These are phyloP conservation scores for Melitaea cinxia DNA, from an alignment of 1,140 invertebrate species.

Conservation along the genomic window DNA sequence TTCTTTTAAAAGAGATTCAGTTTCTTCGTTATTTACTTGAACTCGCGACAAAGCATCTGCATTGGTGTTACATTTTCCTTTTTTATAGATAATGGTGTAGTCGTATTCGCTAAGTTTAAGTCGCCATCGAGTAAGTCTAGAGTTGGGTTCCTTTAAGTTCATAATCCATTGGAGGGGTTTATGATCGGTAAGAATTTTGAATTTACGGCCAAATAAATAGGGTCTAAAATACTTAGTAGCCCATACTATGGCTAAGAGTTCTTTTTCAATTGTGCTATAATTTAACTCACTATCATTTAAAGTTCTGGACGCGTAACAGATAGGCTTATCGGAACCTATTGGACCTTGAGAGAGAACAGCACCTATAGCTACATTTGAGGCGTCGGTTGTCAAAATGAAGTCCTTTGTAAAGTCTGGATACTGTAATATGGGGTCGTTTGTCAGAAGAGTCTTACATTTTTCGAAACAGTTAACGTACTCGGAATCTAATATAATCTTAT, in stretches of 20 bases:
- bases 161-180: conserved; percentile 14
- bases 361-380: neutral
- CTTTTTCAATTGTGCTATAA: neutral
- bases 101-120: neutral
- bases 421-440: neutral
- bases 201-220: conserved; percentile 7
- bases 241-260: neutral
- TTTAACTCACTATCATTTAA: neutral
- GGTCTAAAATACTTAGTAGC: conserved; percentile 1
- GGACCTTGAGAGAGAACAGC: neutral
- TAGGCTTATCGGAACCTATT: neutral
- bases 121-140: conserved; percentile 15
- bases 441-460: neutral
- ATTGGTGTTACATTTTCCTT: conserved; percentile 1
- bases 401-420: neutral
- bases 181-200: conserved; percentile 10
- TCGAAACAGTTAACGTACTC: neutral
- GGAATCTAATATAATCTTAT: neutral
- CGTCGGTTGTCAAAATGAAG: neutral
- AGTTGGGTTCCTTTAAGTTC: conserved; percentile 21
- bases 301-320: neutral
- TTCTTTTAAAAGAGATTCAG: neutral
- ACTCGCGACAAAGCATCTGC: neutral
- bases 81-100: neutral
- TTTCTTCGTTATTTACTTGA: neutral